Evolutionary conservation across 2,113 vertebrate genomes (phyloP).

Genomic region (cat (Felis catus)): DNA sequence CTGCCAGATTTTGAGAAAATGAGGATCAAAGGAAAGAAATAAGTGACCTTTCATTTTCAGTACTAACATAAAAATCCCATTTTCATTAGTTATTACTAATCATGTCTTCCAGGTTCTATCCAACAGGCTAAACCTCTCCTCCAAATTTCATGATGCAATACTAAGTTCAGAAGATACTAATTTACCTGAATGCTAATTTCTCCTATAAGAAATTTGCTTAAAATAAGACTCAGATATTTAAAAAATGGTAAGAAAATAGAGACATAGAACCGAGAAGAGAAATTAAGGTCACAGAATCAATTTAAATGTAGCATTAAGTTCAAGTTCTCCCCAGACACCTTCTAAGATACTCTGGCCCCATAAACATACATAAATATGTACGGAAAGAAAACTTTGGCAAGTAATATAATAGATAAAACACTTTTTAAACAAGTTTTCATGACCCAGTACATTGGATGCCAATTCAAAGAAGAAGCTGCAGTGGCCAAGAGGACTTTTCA

Average conservation of each 20-base stretch:
- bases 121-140: background rate
- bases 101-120: conserved; percentile 32
- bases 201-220: conserved; percentile 10
- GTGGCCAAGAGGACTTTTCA: conserved; percentile 45
- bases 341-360: conserved; percentile 20
- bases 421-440: background rate
- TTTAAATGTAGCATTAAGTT: conserved; percentile 32
- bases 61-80: conserved; percentile 21
- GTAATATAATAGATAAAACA: background rate
- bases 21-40: background rate
- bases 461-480: conserved; percentile 25
- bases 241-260: conserved; percentile 19
- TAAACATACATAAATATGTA: background rate
- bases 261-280: background rate
- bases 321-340: background rate
- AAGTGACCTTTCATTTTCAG: conserved; percentile 44
- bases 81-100: background rate
- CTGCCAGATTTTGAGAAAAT: conserved; percentile 49
- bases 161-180: conserved; percentile 52
- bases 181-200: conserved; percentile 37
- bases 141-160: conserved; percentile 36
- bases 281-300: conserved; percentile 54
- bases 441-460: background rate
- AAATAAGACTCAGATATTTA: conserved; percentile 39
- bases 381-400: background rate